Percentiles rank a stretch among this genome's conserved stretches.
These are phyloP conservation scores for Agriopis marginaria DNA, from an alignment of 2,888 invertebrate species.

Conservation along the genomic window DNA sequence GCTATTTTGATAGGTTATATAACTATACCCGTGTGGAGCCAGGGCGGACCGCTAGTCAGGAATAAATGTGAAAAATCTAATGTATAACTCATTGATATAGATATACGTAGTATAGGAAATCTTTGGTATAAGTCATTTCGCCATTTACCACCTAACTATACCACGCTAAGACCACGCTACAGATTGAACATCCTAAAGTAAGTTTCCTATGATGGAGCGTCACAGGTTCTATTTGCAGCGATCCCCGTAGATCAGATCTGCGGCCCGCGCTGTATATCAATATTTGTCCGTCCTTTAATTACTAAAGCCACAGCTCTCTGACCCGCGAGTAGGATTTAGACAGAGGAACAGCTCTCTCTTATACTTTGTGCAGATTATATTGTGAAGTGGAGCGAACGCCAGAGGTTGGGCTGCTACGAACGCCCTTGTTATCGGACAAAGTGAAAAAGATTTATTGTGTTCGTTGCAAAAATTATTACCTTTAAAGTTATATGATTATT, in stretches of 20 bases:
- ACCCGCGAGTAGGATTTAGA: neutral
- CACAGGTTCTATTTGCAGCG: neutral
- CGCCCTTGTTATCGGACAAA: no score
- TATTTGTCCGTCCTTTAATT: constrained; percentile 31
- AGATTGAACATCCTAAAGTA: neutral
- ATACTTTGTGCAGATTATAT: neutral
- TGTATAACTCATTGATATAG: no score
- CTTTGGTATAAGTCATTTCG: no score
- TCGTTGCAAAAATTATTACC: no score
- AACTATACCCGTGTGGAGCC: no score
- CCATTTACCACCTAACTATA: neutral
- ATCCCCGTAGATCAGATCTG: constrained; percentile 1
- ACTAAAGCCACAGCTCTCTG: constrained; percentile 19
- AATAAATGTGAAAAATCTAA: no score
- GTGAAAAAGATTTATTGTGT: no score
- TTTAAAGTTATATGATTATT: no score
- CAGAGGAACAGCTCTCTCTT: no score
- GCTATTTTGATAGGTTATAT: no score
- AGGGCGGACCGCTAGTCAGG: no score
- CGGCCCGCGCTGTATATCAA: constrained; percentile 13
- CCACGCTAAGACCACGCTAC: neutral
- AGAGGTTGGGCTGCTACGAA: neutral
- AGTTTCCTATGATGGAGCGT: neutral
- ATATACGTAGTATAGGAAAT: no score
- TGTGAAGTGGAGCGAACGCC: neutral